These are phyloP conservation scores for Lysandra bellargus DNA, from an alignment of 2,888 invertebrate genomes.

Conservation along the genomic window DNA sequence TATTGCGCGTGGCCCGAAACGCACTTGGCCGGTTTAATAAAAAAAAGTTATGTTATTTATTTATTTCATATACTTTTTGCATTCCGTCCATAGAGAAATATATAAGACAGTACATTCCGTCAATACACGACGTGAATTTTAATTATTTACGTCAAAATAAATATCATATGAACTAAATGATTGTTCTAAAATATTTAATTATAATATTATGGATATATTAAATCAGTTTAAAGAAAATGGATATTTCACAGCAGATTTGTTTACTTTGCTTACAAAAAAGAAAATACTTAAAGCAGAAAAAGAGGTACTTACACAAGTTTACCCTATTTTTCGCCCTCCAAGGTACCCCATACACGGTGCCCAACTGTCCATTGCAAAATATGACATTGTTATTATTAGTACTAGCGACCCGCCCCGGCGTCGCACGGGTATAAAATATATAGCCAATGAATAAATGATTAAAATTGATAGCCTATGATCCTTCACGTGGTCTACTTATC, in stretches of 20 bases:
- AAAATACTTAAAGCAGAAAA: constrained; percentile 52
- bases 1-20: too few relatives aligned
- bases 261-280: constrained; percentile 65
- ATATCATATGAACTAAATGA: not conserved
- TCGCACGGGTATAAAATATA: too few relatives aligned
- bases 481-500: too few relatives aligned
- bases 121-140: constrained; percentile 1
- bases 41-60: too few relatives aligned
- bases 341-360: not conserved
- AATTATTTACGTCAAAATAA: constrained; percentile 25
- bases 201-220: constrained; percentile 56
- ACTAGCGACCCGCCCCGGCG: too few relatives aligned
- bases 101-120: not conserved
- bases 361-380: not conserved
- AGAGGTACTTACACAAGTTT: constrained; percentile 50
- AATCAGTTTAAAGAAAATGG: constrained; percentile 69
- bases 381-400: not conserved
- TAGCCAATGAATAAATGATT: too few relatives aligned
- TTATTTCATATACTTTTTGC: too few relatives aligned
- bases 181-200: constrained; percentile 34
- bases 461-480: too few relatives aligned
- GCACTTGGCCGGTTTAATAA: too few relatives aligned
- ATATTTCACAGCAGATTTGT: constrained; percentile 67
- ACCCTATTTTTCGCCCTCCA: not conserved
- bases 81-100: too few relatives aligned